Percentiles rank a stretch among this genome's conserved stretches.
Evolutionary conservation across 2,888 invertebrate species (phyloP).

Genomic region (Pterostichus niger): DNA sequence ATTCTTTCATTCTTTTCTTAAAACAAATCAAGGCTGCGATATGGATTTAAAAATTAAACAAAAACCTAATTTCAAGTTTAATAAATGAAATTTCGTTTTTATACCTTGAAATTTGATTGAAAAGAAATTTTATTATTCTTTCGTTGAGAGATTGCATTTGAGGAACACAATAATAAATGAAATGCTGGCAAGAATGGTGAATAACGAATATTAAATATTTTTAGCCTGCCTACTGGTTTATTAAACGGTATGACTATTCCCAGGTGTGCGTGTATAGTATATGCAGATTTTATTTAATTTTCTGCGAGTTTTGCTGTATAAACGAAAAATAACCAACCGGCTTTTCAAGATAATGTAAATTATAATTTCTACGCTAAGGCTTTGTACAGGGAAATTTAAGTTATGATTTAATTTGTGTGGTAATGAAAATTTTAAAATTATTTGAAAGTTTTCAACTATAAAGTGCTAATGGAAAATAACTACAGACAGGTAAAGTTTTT

Average conservation of each 20-base stretch:
- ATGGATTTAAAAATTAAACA: conserved; percentile 15
- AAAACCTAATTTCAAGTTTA: conserved; percentile 11
- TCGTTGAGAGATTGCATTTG: neutral
- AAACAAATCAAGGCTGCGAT: conserved; percentile 9
- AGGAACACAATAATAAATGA: neutral
- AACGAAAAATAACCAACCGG: conserved; percentile 53
- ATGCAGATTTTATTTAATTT: conserved; percentile 57
- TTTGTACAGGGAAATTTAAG: conserved; percentile 34
- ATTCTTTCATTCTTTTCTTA: neutral
- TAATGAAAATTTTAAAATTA: conserved; percentile 53
- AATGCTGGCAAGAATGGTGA: neutral
- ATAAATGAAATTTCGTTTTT: conserved; percentile 22
- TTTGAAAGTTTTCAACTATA: conserved; percentile 42
- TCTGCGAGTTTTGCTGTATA: conserved; percentile 54
- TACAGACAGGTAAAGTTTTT: neutral
- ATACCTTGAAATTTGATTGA: conserved; percentile 5
- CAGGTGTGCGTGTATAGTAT: conserved; percentile 44
- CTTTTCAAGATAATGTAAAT: conserved; percentile 54
- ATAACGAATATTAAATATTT: too few species aligned
- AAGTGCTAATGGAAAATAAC: conserved; percentile 16
- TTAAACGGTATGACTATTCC: neutral
- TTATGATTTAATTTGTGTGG: conserved; percentile 55
- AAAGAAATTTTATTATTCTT: conserved; percentile 7
- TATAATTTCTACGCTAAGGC: conserved; percentile 41
- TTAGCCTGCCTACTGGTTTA: neutral